Conservation (phyloP, 1,140 invertebrate species). For the Pissodes strobi region DNA sequence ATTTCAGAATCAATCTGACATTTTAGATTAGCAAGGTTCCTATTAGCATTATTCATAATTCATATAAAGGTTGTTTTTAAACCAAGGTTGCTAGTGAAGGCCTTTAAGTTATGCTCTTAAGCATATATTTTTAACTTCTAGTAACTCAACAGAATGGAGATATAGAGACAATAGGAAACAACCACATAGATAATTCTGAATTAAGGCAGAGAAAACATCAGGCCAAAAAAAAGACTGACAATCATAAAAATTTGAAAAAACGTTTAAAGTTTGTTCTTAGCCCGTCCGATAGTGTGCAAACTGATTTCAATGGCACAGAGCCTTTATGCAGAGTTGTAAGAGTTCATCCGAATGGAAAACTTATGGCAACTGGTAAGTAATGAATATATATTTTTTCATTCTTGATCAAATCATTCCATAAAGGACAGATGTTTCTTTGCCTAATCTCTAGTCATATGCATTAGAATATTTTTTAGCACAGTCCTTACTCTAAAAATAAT, state of each 20-base stretch:
- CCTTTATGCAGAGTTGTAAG: constrained; percentile 85
- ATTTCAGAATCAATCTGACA: too few species aligned
- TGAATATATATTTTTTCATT: too few species aligned
- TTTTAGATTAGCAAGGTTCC: too few species aligned
- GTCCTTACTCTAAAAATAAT: too few species aligned
- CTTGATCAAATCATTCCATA: too few species aligned
- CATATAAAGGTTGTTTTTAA: too few species aligned
- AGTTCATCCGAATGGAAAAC: constrained; percentile 73
- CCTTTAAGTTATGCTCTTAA: too few species aligned
- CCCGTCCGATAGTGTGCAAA: constrained; percentile 77
- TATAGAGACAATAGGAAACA: constrained; percentile 55
- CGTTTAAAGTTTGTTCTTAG: constrained; percentile 73
- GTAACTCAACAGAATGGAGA: constrained; percentile 54
- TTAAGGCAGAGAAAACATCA: constrained; percentile 55
- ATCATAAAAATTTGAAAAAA: constrained; percentile 61
- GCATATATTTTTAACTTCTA: neutral
- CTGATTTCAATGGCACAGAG: constrained; percentile 76
- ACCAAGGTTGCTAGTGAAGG: too few species aligned
- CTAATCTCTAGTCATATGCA: too few species aligned
- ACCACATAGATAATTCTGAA: constrained; percentile 53
- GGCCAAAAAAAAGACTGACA: constrained; percentile 48
- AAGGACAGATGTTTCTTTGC: too few species aligned
- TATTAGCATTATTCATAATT: too few species aligned
- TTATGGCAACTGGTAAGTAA: constrained; percentile 83
- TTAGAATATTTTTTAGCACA: too few species aligned